Percentiles rank a stretch among this genome's conserved stretches.
Evolutionary conservation across 23 tunicate genomes (phyloP).

Genomic region (Clavelina lepadiformis): DNA sequence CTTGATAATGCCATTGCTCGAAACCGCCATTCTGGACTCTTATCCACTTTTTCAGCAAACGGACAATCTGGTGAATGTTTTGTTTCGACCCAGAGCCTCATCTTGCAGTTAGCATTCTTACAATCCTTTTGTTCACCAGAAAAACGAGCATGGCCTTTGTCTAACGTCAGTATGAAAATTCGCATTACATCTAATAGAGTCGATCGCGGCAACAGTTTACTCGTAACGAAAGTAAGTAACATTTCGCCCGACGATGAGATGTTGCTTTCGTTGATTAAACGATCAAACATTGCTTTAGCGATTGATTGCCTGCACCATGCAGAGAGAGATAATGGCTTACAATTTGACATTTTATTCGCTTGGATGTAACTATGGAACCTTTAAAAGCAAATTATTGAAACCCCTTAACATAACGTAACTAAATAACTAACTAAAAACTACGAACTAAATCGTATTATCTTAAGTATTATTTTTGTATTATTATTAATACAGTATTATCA

Average conservation of each 20-base stretch:
- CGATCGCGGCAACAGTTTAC: constrained; percentile 2
- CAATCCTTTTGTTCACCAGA: too few species aligned
- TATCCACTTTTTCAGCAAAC: not conserved
- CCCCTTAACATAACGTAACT: too few species aligned
- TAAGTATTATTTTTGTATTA: too few species aligned
- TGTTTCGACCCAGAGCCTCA: not conserved
- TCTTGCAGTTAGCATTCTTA: not conserved
- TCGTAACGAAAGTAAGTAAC: constrained; percentile 7
- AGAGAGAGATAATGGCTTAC: too few species aligned
- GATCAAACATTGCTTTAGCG: constrained; percentile 21
- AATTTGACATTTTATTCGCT: too few species aligned
- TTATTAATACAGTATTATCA: too few species aligned
- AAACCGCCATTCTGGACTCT: constrained; percentile 8
- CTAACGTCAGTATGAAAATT: constrained; percentile 5
- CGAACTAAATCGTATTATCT: too few species aligned
- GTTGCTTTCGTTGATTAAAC: constrained; percentile 24
- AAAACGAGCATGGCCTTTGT: too few species aligned
- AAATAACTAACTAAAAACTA: too few species aligned
- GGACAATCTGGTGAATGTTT: constrained; percentile 1
- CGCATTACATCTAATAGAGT: constrained; percentile 6
- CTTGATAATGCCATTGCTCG: too few species aligned
- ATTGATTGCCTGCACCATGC: constrained; percentile 4
- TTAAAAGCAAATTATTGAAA: too few species aligned
- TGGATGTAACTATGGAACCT: too few species aligned
- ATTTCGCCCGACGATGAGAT: not conserved